Base-by-base conservation (phyloP, 2,113 vertebrate species). In the Sialia sialis region DNA sequence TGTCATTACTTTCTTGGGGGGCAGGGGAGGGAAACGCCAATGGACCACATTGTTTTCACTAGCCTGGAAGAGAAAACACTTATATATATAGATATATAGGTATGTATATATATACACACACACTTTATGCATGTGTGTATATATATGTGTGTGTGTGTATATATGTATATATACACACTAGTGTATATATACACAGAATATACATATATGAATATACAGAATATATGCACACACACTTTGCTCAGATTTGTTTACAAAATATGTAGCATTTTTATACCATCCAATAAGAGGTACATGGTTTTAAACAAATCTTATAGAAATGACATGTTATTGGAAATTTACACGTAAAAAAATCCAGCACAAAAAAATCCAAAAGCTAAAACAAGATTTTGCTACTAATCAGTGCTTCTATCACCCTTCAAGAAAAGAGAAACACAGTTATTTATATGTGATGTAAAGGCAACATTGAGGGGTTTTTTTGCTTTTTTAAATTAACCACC, bases 391-490 rank as follows among this genome's bases (percentile, higher is more conserved):
- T 98, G 97, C 97, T 98, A 97, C 96, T 96, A 84, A 97, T 98
- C 97, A 98, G 98, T 98, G 98, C 97, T 98, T 98, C 97, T 98
- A 98, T 96, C 95, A 97, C 93, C 85, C 84, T 97, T 96, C 93
- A 96, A 95, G 93, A 97, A 97, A 97, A 97, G 90, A 96, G 93
- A 97, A 95, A 95, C 87, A 96, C 92, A 97, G 96, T 96, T 98
- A 98, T 95, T 98, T 97, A 79, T 97, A 97, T 97, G 97, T 98
- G 97, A 98, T 97, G 95, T 98, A 98, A 98, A 98, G 97, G 98
- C 98, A 98, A 98, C 97, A 98, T 88, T 97, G 95, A 98, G 97
- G 96, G 88, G 23, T 92, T 94, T 97, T 90, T 94, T 86, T 72
- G 23, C 62, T 76, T 87, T 94, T 98, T 51, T 97, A 98, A 98